Evolutionary conservation across 2,797 vertebrate genomes (phyloP), one percentile per base, ranked within the genome.

Genomic region (Pteronotus mesoamericanus): DNA sequence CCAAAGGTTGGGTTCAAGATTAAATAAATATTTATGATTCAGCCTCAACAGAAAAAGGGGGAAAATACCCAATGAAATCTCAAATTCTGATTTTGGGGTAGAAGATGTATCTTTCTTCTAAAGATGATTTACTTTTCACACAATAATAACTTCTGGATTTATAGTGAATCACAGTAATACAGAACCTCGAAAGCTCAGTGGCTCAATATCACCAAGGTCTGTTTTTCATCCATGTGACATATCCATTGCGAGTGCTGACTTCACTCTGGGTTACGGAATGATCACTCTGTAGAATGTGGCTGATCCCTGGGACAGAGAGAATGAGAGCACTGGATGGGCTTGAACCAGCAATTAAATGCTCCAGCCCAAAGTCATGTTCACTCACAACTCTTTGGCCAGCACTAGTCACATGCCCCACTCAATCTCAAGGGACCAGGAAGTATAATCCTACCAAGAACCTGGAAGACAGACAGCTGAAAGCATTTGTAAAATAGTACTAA

Each of bases 111-210:
- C 86, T 19, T 6, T 24, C 51, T 86, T 79, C 84, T 83, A 83
- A 93, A 72, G 18, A 89, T 84, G 78, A 78, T 91, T 93, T 87
- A 48, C 39, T 94, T 93, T 72, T 71, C 57, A 55, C 2, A 21
- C 39, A 77, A 64, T 64, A 82, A 1, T 34, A 89, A 21, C 39
- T 9, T 89, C 5, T 55, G 26, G 39, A 32, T 53, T 61, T 19
- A 12, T 46, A 61, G 42, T 46, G 26, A 90, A 34, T 64, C 79
- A 44, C 11, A 9, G 15, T 44, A 84, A 46, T 29, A 66, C 15
- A 72, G 11, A 66, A 59, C 12, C 9, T 90, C 82, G 74, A 66
- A 87, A 84, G 84, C 83, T 84, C 84, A 44, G 29, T 34, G 22
- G 16, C 68, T 91, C 69, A 39, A 80, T 69, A 55, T 10, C 69